Conservation (phyloP, 2,888 invertebrate genomes). For the Pterostichus niger region DNA sequence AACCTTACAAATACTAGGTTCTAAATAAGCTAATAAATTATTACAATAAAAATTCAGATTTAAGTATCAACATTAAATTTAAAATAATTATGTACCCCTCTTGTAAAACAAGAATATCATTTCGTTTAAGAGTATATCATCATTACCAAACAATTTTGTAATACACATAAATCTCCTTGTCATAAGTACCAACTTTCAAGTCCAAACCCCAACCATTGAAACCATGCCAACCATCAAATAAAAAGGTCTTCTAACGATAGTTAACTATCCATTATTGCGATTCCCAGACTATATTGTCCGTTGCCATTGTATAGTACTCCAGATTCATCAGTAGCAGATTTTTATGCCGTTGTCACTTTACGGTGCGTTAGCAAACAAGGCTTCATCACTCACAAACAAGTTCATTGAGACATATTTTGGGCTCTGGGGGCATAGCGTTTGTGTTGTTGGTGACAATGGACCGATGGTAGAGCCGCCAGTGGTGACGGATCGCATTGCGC, state of each 20-base stretch:
- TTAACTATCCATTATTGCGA: conserved; percentile 14
- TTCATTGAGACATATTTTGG: conserved; percentile 46
- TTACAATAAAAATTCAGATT: too few relatives aligned
- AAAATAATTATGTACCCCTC: too few relatives aligned
- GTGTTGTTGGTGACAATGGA: background rate
- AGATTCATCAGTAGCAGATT: conserved; percentile 28
- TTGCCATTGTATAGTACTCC: background rate
- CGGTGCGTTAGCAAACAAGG: conserved; percentile 38
- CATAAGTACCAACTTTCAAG: background rate
- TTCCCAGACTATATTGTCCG: conserved; percentile 4
- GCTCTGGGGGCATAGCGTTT: background rate
- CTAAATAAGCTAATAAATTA: too few relatives aligned
- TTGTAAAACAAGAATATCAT: too few relatives aligned
- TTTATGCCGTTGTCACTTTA: conserved; percentile 40
- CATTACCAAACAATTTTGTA: too few relatives aligned
- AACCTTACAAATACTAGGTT: too few relatives aligned
- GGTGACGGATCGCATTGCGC: conserved; percentile 22
- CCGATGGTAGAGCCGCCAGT: conserved; percentile 13
- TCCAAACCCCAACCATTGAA: background rate
- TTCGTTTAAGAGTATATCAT: too few relatives aligned
- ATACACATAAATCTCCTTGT: conserved; percentile 2
- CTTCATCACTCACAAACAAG: conserved; percentile 53
- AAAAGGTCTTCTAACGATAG: background rate
- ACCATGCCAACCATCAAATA: background rate
- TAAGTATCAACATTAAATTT: too few relatives aligned